A percentile compares a stretch with the other conserved stretches of the same genome.
phyloP scores from a whole-genome alignment of 2,797 vertebrate species.

The Bradypodion pumilum region DNA sequence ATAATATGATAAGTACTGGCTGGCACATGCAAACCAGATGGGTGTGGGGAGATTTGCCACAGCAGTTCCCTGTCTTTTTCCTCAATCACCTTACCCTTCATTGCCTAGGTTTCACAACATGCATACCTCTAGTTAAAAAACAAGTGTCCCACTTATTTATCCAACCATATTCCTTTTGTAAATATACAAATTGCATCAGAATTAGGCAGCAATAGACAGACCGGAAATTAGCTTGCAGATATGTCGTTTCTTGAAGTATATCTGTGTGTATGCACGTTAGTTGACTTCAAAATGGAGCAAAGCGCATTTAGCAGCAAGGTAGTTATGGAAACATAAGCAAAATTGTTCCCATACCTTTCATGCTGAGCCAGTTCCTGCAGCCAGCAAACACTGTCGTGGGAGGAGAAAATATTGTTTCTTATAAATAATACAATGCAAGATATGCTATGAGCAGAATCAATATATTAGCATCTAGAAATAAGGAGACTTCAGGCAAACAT shows the following conservation, averaged over 20 bases:
- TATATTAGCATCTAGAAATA: conserved; percentile 63
- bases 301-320: conserved; percentile 77
- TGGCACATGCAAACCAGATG: conserved; percentile 57
- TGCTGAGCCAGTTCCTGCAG: conserved; percentile 70
- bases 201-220: conserved; percentile 63
- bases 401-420: conserved; percentile 76
- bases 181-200: conserved; percentile 56
- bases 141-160: conserved; percentile 61
- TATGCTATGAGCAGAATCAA: conserved; percentile 68
- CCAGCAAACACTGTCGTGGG: conserved; percentile 72
- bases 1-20: conserved; percentile 42
- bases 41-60: conserved; percentile 17
- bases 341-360: conserved; percentile 77
- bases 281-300: conserved; percentile 78
- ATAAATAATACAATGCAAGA: conserved; percentile 79
- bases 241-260: conserved; percentile 52
- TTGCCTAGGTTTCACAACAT: background rate
- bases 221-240: conserved; percentile 61
- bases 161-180: conserved; percentile 58
- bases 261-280: conserved; percentile 64
- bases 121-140: conserved; percentile 37
- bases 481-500: conserved; percentile 60
- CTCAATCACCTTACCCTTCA: background rate
- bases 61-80: background rate
- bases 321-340: conserved; percentile 83